Conservation (phyloP, 1,140 invertebrate genomes). For the Nasonia giraulti region DNA sequence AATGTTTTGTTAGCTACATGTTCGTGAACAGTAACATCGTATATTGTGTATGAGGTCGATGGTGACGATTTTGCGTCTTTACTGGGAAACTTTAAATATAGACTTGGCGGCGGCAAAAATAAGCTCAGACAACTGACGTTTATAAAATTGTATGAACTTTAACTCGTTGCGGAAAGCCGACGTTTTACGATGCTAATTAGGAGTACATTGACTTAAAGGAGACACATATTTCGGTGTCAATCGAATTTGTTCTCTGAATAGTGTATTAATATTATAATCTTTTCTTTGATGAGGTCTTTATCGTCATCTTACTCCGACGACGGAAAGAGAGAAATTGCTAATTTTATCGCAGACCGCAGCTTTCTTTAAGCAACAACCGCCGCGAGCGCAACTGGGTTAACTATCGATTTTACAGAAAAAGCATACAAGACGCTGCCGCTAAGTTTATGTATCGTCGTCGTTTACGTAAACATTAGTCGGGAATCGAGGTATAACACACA, state of each 20-base stretch:
- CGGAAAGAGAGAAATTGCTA: background rate
- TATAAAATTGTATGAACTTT: background rate
- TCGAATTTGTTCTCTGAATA: background rate
- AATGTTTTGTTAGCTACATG: background rate
- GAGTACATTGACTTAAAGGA: background rate
- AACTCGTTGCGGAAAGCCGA: too few relatives aligned
- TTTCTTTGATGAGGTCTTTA: too few relatives aligned
- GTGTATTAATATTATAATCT: too few relatives aligned
- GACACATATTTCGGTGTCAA: too few relatives aligned
- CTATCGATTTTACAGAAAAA: constrained; percentile 25
- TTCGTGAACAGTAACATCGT: background rate
- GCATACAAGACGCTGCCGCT: background rate
- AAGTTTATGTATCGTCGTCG: background rate
- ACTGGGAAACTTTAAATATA: constrained; percentile 1
- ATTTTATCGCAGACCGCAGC: background rate
- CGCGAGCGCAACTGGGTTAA: background rate
- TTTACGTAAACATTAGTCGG: constrained; percentile 3
- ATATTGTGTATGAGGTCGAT: background rate
- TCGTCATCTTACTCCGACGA: background rate
- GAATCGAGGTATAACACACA: background rate
- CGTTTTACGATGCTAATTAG: background rate
- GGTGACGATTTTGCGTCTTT: background rate
- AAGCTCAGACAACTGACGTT: background rate
- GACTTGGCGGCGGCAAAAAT: background rate
- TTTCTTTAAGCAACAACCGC: constrained; percentile 6